Evolutionary conservation across 2,888 invertebrate genomes (phyloP), one percentile per base, ranked within the genome.

Genomic region (Alentia gelatinosa): DNA sequence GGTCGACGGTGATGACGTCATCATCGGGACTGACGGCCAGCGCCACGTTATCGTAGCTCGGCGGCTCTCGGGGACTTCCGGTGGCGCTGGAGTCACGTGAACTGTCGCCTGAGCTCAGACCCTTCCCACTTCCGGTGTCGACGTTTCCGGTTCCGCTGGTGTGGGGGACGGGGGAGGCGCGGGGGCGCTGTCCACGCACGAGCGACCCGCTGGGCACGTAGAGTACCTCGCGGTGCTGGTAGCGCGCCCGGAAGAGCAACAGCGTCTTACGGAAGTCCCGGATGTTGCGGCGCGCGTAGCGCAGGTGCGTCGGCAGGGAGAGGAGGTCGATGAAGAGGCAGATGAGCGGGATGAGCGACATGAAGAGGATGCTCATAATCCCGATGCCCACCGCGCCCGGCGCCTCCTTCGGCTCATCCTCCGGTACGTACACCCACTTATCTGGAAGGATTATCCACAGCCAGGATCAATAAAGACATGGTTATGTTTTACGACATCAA

Each of bases 341-440:
- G 4, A 90, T 42, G 7, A 50, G 33, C 1, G 74, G 75, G 9
- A 90, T 75, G n/a, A 90, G 26, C 1, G 74, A 26, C 79, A 90
- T 50, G 35, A 47, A 74, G 26, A 90, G 35, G 12, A 90, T 74
- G 23, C 30, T 26, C 39, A 74, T 74, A 23, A 90, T 42, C 0
- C 75, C 83, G 33, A 90, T 90, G 1, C 90, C 91, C 9, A 89
- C 90, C 0, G 92, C 92, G 3, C 92, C 92, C 12, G 91, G 91
- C 4, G 92, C 92, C 30, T 92, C 92, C 26, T 42, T 37, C 63
- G 91, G 37, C n/a, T 39, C 79, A 1, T 42, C 33, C 26, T 35
- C 84, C 68, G 50, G 33, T 12, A 47, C 56, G 68, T 63, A 39
- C 0, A 50, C 63, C 40, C 47, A 23, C 26, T 89, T 35, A 35